These are phyloP conservation scores for Cryptus armator DNA, from an alignment of 2,888 invertebrate genomes.

Conservation along the genomic window DNA sequence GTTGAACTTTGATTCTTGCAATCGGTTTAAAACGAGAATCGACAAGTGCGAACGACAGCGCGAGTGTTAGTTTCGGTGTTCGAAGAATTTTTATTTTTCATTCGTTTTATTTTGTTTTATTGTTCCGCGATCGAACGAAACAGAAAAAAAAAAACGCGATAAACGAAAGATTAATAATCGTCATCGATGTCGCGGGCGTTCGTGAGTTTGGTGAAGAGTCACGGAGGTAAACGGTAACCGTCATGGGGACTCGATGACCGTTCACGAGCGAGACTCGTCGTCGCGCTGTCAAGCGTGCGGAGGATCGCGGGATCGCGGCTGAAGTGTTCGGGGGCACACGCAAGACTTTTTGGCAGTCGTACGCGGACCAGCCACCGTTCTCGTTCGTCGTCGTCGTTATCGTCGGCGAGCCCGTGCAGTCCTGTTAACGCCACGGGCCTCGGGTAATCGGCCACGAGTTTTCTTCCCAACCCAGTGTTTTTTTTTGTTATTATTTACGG, in stretches of 20 bases:
- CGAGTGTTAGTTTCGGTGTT: background rate
- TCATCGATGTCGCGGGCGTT: slow-evolving; percentile 41
- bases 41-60: slow-evolving; percentile 1
- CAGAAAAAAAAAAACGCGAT: no score
- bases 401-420: slow-evolving; percentile 18
- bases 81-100: background rate
- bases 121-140: background rate
- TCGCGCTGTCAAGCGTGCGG: slow-evolving; percentile 59
- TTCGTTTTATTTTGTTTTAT: background rate
- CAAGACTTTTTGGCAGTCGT: slow-evolving; percentile 50
- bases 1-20: background rate
- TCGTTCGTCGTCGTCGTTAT: slow-evolving; percentile 40
- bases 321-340: slow-evolving; percentile 31
- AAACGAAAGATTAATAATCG: background rate
- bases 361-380: slow-evolving; percentile 49
- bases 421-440: slow-evolving; percentile 21
- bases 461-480: background rate
- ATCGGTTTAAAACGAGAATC: background rate
- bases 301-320: slow-evolving; percentile 34
- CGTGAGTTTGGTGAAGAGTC: slow-evolving; percentile 31
- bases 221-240: slow-evolving; percentile 31
- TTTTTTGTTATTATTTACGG: background rate
- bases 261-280: slow-evolving; percentile 46
- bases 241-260: slow-evolving; percentile 64
- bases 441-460: slow-evolving; percentile 15